phyloP scores from a whole-genome alignment of 2,888 invertebrate species.

The Gastracanthus pulcherrimus region DNA sequence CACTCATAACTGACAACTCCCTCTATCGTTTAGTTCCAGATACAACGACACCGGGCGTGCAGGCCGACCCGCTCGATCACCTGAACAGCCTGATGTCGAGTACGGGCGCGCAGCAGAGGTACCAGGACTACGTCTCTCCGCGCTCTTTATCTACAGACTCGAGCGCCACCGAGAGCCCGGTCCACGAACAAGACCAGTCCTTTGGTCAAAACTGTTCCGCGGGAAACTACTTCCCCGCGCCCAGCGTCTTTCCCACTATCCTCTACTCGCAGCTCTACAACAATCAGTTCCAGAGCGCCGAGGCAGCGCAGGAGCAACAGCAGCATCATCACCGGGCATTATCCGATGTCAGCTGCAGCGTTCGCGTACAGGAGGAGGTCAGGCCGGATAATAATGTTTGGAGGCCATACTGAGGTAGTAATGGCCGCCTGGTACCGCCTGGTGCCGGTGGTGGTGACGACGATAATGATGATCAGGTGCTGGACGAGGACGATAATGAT shows the following conservation, averaged over 20 bases:
- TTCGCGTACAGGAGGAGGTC: slow-evolving; percentile 73
- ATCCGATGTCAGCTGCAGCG: slow-evolving; percentile 72
- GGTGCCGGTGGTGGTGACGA: slow-evolving; percentile 12
- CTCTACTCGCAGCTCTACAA: slow-evolving; percentile 91
- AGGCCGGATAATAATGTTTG: slow-evolving; percentile 76
- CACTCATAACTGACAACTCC: not conserved
- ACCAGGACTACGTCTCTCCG: slow-evolving; percentile 79
- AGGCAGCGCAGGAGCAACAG: slow-evolving; percentile 72
- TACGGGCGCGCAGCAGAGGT: slow-evolving; percentile 71
- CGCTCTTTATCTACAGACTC: slow-evolving; percentile 90
- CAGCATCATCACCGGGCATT: slow-evolving; percentile 56
- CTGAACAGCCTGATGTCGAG: slow-evolving; percentile 73
- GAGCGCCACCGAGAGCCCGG: slow-evolving; percentile 90
- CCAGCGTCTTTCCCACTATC: slow-evolving; percentile 87
- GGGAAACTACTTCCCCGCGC: slow-evolving; percentile 83
- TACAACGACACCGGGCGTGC: slow-evolving; percentile 81
- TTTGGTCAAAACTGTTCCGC: slow-evolving; percentile 60
- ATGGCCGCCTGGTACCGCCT: not conserved
- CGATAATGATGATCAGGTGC: not conserved
- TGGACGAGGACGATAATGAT: not conserved
- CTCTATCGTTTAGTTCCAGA: too few relatives aligned
- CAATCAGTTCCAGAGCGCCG: slow-evolving; percentile 75
- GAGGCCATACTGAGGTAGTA: slow-evolving; percentile 72
- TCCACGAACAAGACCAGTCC: slow-evolving; percentile 86
- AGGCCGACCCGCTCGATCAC: slow-evolving; percentile 73